These are phyloP conservation scores for Bubo blakistoni DNA, from an alignment of 2,113 vertebrate species.

Conservation along the genomic window DNA sequence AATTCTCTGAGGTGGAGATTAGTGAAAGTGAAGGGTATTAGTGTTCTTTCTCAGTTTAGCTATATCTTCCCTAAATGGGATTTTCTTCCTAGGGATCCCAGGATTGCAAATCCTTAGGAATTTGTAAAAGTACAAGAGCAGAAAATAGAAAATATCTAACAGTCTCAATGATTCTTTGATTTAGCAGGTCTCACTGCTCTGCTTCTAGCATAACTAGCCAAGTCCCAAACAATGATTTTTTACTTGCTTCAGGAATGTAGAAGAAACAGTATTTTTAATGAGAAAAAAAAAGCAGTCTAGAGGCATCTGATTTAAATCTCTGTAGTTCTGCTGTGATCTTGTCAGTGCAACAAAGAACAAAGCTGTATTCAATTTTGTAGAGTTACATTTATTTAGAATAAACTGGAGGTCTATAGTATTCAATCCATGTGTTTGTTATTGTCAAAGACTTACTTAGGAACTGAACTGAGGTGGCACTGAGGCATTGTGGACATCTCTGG, in stretches of 20 bases:
- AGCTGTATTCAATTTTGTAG: background rate
- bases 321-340: background rate
- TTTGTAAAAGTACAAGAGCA: background rate
- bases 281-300: background rate
- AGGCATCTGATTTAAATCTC: background rate
- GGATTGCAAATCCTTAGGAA: constrained; percentile 9
- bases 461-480: background rate
- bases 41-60: constrained; percentile 17
- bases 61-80: background rate
- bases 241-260: background rate
- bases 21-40: constrained; percentile 35
- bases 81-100: constrained; percentile 8
- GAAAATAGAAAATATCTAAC: background rate
- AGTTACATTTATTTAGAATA: background rate
- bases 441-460: background rate
- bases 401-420: background rate
- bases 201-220: background rate
- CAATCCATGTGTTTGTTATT: background rate
- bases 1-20: constrained; percentile 55
- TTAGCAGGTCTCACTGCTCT: background rate
- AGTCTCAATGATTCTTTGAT: background rate
- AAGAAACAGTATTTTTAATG: background rate
- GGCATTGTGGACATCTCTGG: rapidly evolving
- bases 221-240: background rate
- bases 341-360: background rate